Base-by-base conservation (phyloP, 2,113 vertebrate genomes). In the Chloropsis hardwickii region DNA sequence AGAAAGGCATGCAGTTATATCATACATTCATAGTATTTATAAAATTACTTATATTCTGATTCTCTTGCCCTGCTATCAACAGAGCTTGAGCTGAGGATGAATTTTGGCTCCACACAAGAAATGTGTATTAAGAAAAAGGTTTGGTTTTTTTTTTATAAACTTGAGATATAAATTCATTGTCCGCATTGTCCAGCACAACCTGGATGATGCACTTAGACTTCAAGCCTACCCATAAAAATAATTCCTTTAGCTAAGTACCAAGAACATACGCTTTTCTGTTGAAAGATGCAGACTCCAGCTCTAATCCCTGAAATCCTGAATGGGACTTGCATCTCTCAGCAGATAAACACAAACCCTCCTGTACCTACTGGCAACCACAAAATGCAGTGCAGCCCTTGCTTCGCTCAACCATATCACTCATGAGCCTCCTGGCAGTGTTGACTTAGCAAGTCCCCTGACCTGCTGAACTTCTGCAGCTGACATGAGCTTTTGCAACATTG, bases 391-490 rank as follows among this genome's bases (percentile, higher is more conserved):
- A 66, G 87, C 85, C 15, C 58, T 86, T 88, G 19, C 25, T 78
- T 64, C 4, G 0, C 72, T 94, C n/a, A 66, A 87, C 71, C 44
- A 21, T 60, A 66, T 14, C 79, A 10, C 76, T n/a, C 24, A 1
- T 69, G 87, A 89, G 47, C 50, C 71, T 94, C 93, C 77, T 80
- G 31, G 37, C 60, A 51, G n/a, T 39, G 80, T 82, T 93, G 87
- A 76, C 47, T 88, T 77, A 78, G 73, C 51, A 65, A 69, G 82
- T 89, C 81, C 86, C 37, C 4, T 76, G 88, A 88, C 87, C 82
- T 58, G 73, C 79, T 76, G 94, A 94, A 84, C 56, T 85, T 84
- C 81, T 92, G 88, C 72, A 85, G 91, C 87, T 73, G 71, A 78
- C 70, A 72, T 7, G 13, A 92, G 76, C 86, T 74, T 50, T 95